A percentile compares a stretch with the other conserved stretches of the same genome.
Evolutionary conservation across 2,888 invertebrate species (phyloP).

Genomic region (Meliscaeva auricollis): DNA sequence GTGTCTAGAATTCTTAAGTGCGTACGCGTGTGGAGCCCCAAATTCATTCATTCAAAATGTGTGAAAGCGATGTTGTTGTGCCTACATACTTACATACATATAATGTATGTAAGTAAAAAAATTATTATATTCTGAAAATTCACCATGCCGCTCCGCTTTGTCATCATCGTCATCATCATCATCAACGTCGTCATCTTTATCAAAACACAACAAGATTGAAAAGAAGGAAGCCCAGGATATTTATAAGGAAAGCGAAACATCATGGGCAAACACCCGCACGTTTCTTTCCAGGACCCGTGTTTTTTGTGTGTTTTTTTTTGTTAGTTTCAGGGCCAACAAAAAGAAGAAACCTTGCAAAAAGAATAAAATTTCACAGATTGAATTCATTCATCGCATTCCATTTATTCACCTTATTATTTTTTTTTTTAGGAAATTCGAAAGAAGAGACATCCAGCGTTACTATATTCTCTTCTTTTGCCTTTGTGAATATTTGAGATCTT

Average conservation of each 20-base stretch:
- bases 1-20: constrained; percentile 79
- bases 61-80: too few relatives aligned
- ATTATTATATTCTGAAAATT: constrained; percentile 60
- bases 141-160: constrained; percentile 13
- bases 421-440: background rate
- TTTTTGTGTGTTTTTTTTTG: background rate
- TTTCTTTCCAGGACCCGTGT: background rate
- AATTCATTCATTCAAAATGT: constrained; percentile 31
- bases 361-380: constrained; percentile 62
- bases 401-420: constrained; percentile 50
- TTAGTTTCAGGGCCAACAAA: constrained; percentile 46
- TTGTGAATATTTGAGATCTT: constrained; percentile 60
- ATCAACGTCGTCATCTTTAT: constrained; percentile 36
- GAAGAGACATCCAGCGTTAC: constrained; percentile 18
- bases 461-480: constrained; percentile 1
- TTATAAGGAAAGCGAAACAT: constrained; percentile 45
- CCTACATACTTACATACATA: too few relatives aligned
- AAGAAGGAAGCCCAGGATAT: constrained; percentile 36
- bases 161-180: constrained; percentile 36
- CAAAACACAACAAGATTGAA: constrained; percentile 35
- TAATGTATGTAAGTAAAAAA: constrained; percentile 39
- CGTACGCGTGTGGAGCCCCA: constrained; percentile 7
- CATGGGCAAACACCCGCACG: constrained; percentile 31
- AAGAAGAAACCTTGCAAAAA: constrained; percentile 14
- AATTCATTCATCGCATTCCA: constrained; percentile 70